Evolutionary conservation across 2,797 vertebrate genomes (phyloP), one percentile per base, ranked within the genome.

Genomic region (Clarias platycephalus): DNA sequence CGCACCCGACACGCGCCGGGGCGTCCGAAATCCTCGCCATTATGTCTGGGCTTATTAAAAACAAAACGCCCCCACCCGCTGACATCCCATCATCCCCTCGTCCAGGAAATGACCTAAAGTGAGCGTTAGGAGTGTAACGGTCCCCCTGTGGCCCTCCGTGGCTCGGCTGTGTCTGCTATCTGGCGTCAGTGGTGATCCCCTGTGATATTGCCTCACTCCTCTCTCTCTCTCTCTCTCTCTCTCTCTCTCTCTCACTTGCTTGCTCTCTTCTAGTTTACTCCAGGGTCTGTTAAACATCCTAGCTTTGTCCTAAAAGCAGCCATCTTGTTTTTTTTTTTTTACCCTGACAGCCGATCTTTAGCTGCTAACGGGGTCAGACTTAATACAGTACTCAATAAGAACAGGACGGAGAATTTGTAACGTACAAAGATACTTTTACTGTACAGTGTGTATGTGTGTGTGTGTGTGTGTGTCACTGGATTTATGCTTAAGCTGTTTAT

Each of bases 101-200:
- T 68, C 57, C 78, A 88, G 78, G 85, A 88, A 85, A 85, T 85
- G 79, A 85, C 86, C 84, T 71, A 67, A 82, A 80, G 78, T 76
- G 34, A 40, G 75, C 55, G 64, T 67, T 83, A 60, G 58, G 63
- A 63, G 82, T 83, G 84, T 88, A 86, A 88, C 68, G 18, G 79
- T 44, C 82, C 84, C 82, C 80, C 16, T 9, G 83, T 83, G 85
- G 75, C 72, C 80, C 70, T 80, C 70, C 79, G 85, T 89, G 89
- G 85, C 67, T 79, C 84, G 82, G 85, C 68, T 83, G 68, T 86
- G 92, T 93, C 92, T 92, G 92, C 86, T 89, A 89, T 62, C 89
- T 93, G 93, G 92, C 92, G 91, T 93, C 93, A 92, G 89, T 80
- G 74, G 84, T 85, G 88, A 86, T 93, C 90, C 82, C 92, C 91